Percentiles rank a stretch among this genome's conserved stretches.
These are phyloP conservation scores for Psittacus erithacus DNA, from an alignment of 2,113 vertebrate species.

Conservation along the genomic window DNA sequence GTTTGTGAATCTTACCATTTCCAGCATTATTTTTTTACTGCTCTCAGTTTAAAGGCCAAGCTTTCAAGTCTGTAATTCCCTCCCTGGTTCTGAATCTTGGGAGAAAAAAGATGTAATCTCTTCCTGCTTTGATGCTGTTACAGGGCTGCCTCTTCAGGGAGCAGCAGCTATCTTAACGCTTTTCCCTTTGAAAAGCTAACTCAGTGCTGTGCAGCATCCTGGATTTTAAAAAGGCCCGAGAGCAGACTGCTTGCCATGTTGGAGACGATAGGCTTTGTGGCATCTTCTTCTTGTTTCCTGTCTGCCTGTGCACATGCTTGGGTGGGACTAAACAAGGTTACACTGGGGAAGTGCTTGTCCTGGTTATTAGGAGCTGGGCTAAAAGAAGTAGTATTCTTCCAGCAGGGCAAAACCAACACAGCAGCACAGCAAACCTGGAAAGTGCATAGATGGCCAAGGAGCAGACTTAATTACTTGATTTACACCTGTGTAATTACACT, in stretches of 20 bases:
- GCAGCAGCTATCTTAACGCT: constrained; percentile 7
- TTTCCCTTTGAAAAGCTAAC: constrained; percentile 27
- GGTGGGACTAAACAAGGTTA: not conserved
- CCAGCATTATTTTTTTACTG: not conserved
- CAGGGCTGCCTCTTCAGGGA: constrained; percentile 44
- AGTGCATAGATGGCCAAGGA: not conserved
- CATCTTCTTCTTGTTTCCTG: not conserved
- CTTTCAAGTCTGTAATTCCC: constrained; percentile 47
- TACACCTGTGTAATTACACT: not conserved
- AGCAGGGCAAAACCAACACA: not conserved
- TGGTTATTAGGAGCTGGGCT: not conserved
- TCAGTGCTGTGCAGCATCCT: not conserved
- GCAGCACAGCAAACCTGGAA: not conserved
- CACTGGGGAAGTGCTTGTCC: not conserved
- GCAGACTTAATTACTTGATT: not conserved
- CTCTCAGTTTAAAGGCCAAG: constrained; percentile 6
- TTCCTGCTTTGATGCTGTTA: constrained; percentile 43
- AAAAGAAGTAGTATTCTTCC: not conserved
- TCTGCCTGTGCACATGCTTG: not conserved
- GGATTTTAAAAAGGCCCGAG: not conserved
- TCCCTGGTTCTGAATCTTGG: not conserved
- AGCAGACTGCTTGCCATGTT: not conserved
- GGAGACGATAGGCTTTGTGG: not conserved
- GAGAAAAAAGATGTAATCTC: constrained; percentile 32
- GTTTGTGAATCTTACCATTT: not conserved